phyloP scores from a whole-genome alignment of 2,113 vertebrate species.

The Megaceryle maxima region DNA sequence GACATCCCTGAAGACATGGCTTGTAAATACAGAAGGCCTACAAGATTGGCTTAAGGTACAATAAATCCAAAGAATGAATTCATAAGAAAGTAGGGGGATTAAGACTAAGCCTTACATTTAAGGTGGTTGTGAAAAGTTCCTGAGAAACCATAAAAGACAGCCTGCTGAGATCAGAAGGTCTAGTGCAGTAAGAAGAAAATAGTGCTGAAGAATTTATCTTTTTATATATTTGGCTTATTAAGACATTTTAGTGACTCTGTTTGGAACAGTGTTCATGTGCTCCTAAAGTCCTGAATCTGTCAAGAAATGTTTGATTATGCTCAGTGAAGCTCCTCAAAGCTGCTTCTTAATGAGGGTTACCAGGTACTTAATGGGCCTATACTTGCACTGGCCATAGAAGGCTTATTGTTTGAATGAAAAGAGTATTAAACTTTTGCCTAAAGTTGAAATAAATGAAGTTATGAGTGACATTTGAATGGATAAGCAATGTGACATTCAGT shows the following conservation, averaged over 20 bases:
- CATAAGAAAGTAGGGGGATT: background rate
- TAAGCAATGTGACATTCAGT: background rate
- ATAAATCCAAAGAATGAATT: background rate
- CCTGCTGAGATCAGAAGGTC: background rate
- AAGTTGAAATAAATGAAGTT: background rate
- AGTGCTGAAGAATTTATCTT: background rate
- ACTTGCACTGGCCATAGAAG: background rate
- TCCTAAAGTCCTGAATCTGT: background rate
- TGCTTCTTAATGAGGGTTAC: background rate
- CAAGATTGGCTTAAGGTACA: background rate
- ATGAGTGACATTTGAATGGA: background rate
- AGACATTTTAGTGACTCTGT: background rate
- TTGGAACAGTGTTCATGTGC: background rate
- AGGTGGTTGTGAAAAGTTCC: background rate
- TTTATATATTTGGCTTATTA: background rate
- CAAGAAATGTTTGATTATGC: background rate
- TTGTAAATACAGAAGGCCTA: background rate
- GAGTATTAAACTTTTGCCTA: background rate
- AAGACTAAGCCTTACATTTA: background rate
- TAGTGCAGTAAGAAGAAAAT: background rate
- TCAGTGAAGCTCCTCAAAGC: background rate
- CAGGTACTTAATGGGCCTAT: background rate
- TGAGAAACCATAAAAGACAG: background rate
- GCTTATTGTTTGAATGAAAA: background rate
- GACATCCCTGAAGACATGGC: background rate